These are phyloP conservation scores for Scaptomyza polygonia DNA, from an alignment of 2,888 invertebrate species.

Conservation along the genomic window DNA sequence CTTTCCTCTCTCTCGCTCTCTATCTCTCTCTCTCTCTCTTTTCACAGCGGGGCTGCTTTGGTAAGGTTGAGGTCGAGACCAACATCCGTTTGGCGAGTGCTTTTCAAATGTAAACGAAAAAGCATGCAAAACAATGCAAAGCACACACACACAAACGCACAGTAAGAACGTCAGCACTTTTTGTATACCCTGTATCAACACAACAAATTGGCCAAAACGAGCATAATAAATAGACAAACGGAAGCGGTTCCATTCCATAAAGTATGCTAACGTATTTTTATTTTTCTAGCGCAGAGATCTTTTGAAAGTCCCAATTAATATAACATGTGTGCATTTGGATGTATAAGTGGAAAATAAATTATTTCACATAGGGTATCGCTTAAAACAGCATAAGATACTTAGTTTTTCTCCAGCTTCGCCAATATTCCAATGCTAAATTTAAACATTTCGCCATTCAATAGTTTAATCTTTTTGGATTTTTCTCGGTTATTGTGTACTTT, in stretches of 20 bases:
- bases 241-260: neutral
- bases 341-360: neutral
- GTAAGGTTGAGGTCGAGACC: conserved; percentile 81
- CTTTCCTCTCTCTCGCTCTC: neutral
- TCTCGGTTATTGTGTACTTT: neutral
- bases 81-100: conserved; percentile 78
- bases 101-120: conserved; percentile 79
- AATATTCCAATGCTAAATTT: conserved; percentile 57
- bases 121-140: conserved; percentile 72
- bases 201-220: neutral
- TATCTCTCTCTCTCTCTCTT: neutral
- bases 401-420: conserved; percentile 24
- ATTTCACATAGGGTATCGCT: neutral
- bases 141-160: conserved; percentile 25
- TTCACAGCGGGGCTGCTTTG: conserved; percentile 8
- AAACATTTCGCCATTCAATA: conserved; percentile 73
- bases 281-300: neutral
- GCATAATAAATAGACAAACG: neutral
- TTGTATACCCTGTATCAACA: conserved; percentile 8
- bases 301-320: too few species aligned
- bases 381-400: neutral
- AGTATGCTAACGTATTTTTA: neutral
- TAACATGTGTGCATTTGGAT: too few species aligned
- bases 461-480: conserved; percentile 12
- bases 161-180: conserved; percentile 16